These are phyloP conservation scores for Lissonota sp. DNA, from an alignment of 2,888 invertebrate species.

Conservation along the genomic window DNA sequence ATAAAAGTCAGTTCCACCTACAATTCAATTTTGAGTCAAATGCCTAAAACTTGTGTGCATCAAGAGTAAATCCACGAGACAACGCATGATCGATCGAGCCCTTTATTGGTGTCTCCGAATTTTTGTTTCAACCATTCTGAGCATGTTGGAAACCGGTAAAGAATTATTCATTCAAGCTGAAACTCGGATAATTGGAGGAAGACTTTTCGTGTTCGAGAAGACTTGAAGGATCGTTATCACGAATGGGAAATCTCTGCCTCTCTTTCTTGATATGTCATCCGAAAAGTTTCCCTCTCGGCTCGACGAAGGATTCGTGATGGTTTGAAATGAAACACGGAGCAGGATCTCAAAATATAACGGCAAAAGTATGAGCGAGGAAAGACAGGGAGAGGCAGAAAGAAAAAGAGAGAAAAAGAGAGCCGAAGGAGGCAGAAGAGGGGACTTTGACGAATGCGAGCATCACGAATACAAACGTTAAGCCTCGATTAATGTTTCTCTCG, in stretches of 20 bases:
- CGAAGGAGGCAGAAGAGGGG: slow-evolving; percentile 1
- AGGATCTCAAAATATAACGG: slow-evolving; percentile 28
- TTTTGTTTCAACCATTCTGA: neutral
- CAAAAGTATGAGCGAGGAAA: neutral
- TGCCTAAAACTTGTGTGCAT: slow-evolving; percentile 19
- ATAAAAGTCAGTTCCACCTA: too few species aligned
- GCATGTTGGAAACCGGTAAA: neutral
- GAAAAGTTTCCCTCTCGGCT: slow-evolving; percentile 17
- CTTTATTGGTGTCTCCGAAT: neutral
- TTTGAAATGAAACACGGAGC: slow-evolving; percentile 23
- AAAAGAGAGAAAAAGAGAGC: neutral
- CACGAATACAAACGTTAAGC: neutral
- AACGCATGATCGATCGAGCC: neutral
- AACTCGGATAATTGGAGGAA: slow-evolving; percentile 1
- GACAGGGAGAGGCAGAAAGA: neutral
- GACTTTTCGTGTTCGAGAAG: slow-evolving; percentile 3
- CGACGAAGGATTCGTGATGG: slow-evolving; percentile 35
- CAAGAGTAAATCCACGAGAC: neutral
- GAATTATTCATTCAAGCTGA: slow-evolving; percentile 3
- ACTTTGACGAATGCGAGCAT: slow-evolving; percentile 49
- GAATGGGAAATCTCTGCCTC: slow-evolving; percentile 9
- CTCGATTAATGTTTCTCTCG: slow-evolving; percentile 6
- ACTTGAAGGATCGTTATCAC: slow-evolving; percentile 26
- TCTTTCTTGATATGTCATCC: neutral
- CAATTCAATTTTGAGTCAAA: too few species aligned